Evolutionary conservation across 2,113 vertebrate species (phyloP), one percentile per base, ranked within the genome.

Genomic region (Salvator merianae): DNA sequence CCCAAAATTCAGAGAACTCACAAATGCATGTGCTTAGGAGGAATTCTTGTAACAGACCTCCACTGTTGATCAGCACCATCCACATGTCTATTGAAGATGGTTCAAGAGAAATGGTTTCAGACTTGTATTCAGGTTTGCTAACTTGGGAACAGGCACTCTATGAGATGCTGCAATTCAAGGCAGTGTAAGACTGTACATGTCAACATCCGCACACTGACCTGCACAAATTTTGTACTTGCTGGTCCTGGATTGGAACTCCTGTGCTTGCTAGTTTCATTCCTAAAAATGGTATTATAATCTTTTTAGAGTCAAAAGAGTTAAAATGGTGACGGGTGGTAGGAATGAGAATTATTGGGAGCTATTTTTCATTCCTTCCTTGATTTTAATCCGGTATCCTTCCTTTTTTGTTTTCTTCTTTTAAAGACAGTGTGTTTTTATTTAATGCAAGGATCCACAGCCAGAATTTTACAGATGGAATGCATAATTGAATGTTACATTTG

Each of bases 391-490:
- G 84, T 68, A 90, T 66, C 70, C 55, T 92, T 92, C 88, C 43
- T 87, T 84, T 84, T 78, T 90, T 50, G 1, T 62, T 82, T 87
- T 88, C 89, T 91, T 90, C 87, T 87, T 93, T 91, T 90, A 93
- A 90, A 86, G 87, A 91, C 10, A 0, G 83, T 3, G 1, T 59
- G 36, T 86, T 85, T 91, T 90, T 90, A 88, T 92, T 90, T 91
- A 91, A 89, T 77, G 55, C 68, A 84, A 78, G 78, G 84, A 77
- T 89, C 72, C 50, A 28, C 86, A 91, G 90, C 83, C 90, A 92
- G 80, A 87, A 82, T 71, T 85, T 92, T 89, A 80, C 88, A 94
- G 90, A 94, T 88, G 90, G 90, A 94, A 92, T 89, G 83, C 80
- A 83, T 88, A 93, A 91, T 89, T 93, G 88, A 90, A 89, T 68